These are phyloP conservation scores for Neocrepidodera transversa DNA, from an alignment of 2,888 invertebrate species.

Conservation along the genomic window DNA sequence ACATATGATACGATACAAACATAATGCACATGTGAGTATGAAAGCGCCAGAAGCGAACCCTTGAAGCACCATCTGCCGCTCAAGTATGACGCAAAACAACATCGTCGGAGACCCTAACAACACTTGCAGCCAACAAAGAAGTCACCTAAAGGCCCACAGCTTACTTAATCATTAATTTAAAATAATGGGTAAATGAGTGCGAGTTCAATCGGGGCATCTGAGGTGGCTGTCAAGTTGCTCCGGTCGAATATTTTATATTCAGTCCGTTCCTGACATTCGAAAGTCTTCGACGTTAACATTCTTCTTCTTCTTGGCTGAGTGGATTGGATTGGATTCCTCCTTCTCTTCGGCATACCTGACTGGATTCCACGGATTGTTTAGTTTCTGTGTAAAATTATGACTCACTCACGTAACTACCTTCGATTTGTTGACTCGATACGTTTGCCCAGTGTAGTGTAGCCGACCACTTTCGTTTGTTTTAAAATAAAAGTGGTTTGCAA, in stretches of 20 bases:
- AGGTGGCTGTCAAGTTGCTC: conserved; percentile 37
- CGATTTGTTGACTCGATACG: conserved; percentile 30
- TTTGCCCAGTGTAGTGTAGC: conserved; percentile 22
- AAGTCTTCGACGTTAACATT: conserved; percentile 20
- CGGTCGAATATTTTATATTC: conserved; percentile 3
- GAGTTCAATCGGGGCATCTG: conserved; percentile 47
- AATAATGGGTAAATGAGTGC: conserved; percentile 41
- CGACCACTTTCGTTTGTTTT: conserved; percentile 25
- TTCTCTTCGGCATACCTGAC: conserved; percentile 39
- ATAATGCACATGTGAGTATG: conserved; percentile 7
- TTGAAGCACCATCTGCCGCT: conserved; percentile 28
- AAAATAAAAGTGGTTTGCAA: conserved; percentile 3
- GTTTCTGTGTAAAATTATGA: conserved; percentile 36
- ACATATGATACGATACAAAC: conserved; percentile 1
- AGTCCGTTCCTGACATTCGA: conserved; percentile 3
- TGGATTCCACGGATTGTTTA: conserved; percentile 33
- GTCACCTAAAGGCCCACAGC: conserved; percentile 31
- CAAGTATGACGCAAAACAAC: conserved; percentile 30
- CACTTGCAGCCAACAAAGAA: conserved; percentile 32
- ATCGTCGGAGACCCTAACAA: conserved; percentile 18
- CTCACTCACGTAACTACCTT: conserved; percentile 38
- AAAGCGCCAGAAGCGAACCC: conserved; percentile 22
- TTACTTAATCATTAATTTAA: conserved; percentile 45
- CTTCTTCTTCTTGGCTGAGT: too few species aligned
- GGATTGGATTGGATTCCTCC: conserved; percentile 29